Conservation (phyloP, 2,797 vertebrate species). For the Rhinoraja longicauda region DNA sequence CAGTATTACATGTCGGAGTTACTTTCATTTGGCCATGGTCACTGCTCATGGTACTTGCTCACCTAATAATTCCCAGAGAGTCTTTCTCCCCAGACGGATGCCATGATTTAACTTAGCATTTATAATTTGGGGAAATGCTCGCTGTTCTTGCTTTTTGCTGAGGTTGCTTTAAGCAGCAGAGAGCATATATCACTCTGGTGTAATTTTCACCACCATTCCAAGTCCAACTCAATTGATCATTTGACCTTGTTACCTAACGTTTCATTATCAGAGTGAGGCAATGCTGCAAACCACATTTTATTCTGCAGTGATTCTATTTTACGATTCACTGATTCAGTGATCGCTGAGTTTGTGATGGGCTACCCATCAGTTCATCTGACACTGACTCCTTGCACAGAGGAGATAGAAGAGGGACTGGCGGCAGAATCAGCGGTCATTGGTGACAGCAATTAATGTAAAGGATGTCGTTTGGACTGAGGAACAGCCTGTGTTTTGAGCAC, state of each 20-base stretch:
- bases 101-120: slow-evolving; percentile 55
- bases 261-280: neutral
- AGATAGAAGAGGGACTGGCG: neutral
- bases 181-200: slow-evolving; percentile 41
- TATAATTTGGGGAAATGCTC: slow-evolving; percentile 46
- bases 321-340: slow-evolving; percentile 35
- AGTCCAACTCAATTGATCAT: slow-evolving; percentile 36
- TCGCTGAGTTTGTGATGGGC: slow-evolving; percentile 35
- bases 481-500: neutral
- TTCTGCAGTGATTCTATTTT: slow-evolving; percentile 33
- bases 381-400: neutral
- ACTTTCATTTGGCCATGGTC: neutral
- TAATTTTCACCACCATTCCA: slow-evolving; percentile 66
- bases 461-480: neutral
- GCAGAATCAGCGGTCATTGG: neutral
- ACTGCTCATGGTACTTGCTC: neutral
- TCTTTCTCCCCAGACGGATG: slow-evolving; percentile 45
- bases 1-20: slow-evolving; percentile 38
- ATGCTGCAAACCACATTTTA: slow-evolving; percentile 18
- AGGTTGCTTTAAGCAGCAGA: slow-evolving; percentile 53
- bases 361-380: slow-evolving; percentile 37
- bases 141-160: slow-evolving; percentile 58
- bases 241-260: slow-evolving; percentile 32
- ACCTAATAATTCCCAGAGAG: slow-evolving; percentile 43
- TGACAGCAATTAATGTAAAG: slow-evolving; percentile 28